Conservation (phyloP, 2,797 vertebrate genomes). For the Carcharodon carcharias region DNA sequence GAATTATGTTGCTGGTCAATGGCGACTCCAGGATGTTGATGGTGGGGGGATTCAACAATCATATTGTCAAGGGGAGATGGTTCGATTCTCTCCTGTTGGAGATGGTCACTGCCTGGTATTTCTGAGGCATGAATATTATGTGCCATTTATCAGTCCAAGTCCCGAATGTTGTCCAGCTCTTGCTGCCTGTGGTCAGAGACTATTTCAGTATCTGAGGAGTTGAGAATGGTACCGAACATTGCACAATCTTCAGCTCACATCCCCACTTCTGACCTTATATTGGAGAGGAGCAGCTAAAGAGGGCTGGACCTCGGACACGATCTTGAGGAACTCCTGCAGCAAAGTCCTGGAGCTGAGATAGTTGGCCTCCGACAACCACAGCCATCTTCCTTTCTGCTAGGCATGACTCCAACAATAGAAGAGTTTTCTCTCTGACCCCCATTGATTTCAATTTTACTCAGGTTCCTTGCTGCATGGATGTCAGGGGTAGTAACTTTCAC, state of each 20-base stretch:
- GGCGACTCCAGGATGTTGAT: neutral
- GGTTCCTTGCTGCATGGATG: neutral
- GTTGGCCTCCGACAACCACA: neutral
- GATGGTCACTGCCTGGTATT: neutral
- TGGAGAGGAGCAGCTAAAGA: neutral
- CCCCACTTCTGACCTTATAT: neutral
- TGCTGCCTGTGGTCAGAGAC: neutral
- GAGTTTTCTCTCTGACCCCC: neutral
- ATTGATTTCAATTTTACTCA: neutral
- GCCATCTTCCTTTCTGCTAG: neutral
- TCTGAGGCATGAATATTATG: neutral
- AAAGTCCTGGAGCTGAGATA: neutral
- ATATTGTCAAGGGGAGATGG: neutral
- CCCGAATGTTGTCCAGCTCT: neutral
- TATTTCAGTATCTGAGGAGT: neutral
- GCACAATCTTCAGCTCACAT: no score
- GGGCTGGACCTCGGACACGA: neutral
- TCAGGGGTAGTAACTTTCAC: neutral
- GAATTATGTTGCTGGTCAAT: neutral
- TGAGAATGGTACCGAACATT: neutral
- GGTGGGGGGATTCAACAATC: neutral
- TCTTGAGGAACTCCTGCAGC: neutral
- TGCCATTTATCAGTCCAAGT: neutral
- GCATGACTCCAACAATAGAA: neutral
- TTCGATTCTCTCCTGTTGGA: neutral